Conservation (phyloP, 2,797 vertebrate species). For the Muraenolepis orangiensis region DNA sequence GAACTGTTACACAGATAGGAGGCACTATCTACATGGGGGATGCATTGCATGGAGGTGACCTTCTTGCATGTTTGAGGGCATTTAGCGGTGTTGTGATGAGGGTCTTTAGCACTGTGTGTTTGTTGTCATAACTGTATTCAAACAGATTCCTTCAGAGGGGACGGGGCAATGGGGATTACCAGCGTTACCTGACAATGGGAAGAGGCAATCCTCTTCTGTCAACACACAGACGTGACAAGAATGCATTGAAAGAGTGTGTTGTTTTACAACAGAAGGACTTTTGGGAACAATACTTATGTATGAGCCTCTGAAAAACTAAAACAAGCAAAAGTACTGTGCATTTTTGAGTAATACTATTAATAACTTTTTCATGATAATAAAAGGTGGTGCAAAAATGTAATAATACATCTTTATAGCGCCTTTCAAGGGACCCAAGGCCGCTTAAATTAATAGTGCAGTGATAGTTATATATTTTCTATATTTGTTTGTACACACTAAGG, state of each 20-base stretch:
- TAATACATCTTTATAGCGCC: no score
- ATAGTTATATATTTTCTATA: no score
- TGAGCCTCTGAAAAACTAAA: background rate
- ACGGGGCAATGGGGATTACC: background rate
- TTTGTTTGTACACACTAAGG: background rate
- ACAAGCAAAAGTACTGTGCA: background rate
- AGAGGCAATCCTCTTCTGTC: conserved; percentile 11
- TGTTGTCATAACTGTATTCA: background rate
- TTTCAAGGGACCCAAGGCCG: no score
- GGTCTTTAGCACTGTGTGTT: background rate
- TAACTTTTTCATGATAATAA: no score
- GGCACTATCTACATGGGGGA: background rate
- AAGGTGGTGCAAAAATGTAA: no score
- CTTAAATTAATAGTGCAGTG: no score
- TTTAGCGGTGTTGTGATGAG: background rate
- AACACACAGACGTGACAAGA: conserved; percentile 10
- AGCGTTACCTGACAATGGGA: background rate
- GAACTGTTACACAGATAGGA: background rate
- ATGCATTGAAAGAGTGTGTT: background rate
- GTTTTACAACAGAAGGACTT: background rate
- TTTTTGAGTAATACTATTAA: no score
- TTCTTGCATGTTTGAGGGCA: background rate
- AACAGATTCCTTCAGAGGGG: background rate
- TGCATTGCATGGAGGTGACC: background rate
- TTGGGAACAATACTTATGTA: background rate